Evolutionary conservation across 2,113 vertebrate species (phyloP), one percentile per base, ranked within the genome.

Genomic region (Eptatretus burgeri): DNA sequence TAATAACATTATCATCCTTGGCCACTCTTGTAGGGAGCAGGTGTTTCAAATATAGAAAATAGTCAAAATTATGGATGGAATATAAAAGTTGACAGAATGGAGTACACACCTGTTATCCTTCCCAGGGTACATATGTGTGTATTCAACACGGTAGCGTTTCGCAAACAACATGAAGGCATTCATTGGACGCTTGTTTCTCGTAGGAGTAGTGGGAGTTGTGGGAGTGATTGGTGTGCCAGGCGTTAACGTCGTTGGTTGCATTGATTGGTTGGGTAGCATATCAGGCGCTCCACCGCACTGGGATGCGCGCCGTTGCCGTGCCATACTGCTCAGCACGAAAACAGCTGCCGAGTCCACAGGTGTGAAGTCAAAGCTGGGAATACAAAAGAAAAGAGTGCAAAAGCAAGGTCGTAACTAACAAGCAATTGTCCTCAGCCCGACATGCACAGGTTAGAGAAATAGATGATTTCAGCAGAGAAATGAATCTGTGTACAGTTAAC

Each of bases 81-180:
- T 41, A 5, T 41, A 41, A 41, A 41, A 41, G 3, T 41, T 7
- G 27, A 41, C 27, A 41, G 27, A 41, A 7, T 41, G 27, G 27
- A 41, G 7, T 41, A 64, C 68, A 71, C 75, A 95, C 91, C 91
- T 89, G 84, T 98, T 98, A 75, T 98, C 91, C 73, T 94, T 94
- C 73, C 91, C 91, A 75, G 91, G 91, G 75, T 95, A 95, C 91
- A 98, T 93, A 75, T 98, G 88, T 64, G 91, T 98, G 73, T 93
- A 98, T 76, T 98, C 89, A 72, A 98, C 86, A 77, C 91, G 78
- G 77, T 93, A 98, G 70, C 94, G 95, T 84, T 98, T 98, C 77
- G 91, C 91, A 69, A 93, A 95, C 69, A 98, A 84, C 89, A 98
- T 95, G 79, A 98, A 98, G 79, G 89, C 91, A 74, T 95, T 95